phyloP scores from a whole-genome alignment of 1,140 invertebrate species.

The Drosophila carrolli region DNA sequence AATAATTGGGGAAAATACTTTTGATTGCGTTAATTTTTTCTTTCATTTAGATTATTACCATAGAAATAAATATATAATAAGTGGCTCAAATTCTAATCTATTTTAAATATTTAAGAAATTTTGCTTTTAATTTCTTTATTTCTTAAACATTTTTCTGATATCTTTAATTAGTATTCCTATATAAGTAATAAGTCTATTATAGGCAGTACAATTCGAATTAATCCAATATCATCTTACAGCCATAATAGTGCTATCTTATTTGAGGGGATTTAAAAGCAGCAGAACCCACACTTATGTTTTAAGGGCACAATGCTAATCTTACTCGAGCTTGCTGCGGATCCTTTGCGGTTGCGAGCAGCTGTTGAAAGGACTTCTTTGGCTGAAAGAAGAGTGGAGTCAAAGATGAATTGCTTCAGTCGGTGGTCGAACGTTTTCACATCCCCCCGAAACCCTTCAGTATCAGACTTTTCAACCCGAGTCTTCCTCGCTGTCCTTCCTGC shows the following conservation, averaged over 20 bases:
- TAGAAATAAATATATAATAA: too few relatives aligned
- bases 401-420: constrained; percentile 69
- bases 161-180: too few relatives aligned
- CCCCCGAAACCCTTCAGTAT: not conserved
- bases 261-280: not conserved
- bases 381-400: constrained; percentile 38
- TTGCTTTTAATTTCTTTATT: too few relatives aligned
- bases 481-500: constrained; percentile 6
- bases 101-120: too few relatives aligned
- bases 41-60: too few relatives aligned
- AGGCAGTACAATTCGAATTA: too few relatives aligned
- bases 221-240: not conserved
- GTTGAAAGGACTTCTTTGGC: constrained; percentile 20
- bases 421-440: not conserved
- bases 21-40: too few relatives aligned
- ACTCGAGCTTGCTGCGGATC: constrained; percentile 9
- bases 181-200: too few relatives aligned
- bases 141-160: too few relatives aligned
- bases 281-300: not conserved
- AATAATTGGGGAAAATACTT: too few relatives aligned
- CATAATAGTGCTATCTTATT: not conserved
- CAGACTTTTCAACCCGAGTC: not conserved
- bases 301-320: constrained; percentile 17
- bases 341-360: constrained; percentile 52
- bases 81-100: too few relatives aligned